Evolutionary conservation across 2,113 vertebrate genomes (phyloP).

Genomic region (Raja brachyura): DNA sequence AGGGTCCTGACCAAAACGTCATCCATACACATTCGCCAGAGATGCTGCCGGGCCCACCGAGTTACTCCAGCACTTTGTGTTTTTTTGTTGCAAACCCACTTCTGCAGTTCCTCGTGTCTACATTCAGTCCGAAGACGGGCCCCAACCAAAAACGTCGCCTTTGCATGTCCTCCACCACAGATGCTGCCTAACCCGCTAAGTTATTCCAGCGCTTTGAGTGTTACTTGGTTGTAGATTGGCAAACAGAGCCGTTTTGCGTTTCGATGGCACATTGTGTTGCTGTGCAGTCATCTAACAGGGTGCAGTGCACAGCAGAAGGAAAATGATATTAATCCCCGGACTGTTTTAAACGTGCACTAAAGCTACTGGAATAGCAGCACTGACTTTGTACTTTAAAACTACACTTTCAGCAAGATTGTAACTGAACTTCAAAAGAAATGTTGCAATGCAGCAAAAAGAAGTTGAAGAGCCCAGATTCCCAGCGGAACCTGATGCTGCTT

Average conservation of each 20-base stretch:
- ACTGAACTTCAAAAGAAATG: conserved; percentile 29
- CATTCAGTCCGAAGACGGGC: too few species aligned
- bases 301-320: background rate
- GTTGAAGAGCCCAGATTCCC: conserved; percentile 32
- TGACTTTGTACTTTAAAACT: conserved; percentile 36
- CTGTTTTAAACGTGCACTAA: conserved; percentile 21
- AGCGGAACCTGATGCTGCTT: conserved; percentile 27
- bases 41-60: too few species aligned
- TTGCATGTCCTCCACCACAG: too few species aligned
- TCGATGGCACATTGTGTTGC: background rate
- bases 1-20: too few species aligned
- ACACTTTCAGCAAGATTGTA: conserved; percentile 36
- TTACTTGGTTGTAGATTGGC: background rate
- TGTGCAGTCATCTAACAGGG: background rate
- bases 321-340: conserved; percentile 25
- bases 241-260: background rate
- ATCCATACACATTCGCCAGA: too few species aligned
- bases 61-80: too few species aligned
- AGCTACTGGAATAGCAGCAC: conserved; percentile 19
- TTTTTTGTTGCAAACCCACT: too few species aligned
- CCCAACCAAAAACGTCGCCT: too few species aligned
- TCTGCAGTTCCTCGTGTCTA: too few species aligned
- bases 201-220: too few species aligned
- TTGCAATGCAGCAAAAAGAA: conserved; percentile 37
- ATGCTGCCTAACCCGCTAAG: too few species aligned